Evolutionary conservation across 2,113 vertebrate genomes (phyloP).

Genomic region (Chrysemys picta): DNA sequence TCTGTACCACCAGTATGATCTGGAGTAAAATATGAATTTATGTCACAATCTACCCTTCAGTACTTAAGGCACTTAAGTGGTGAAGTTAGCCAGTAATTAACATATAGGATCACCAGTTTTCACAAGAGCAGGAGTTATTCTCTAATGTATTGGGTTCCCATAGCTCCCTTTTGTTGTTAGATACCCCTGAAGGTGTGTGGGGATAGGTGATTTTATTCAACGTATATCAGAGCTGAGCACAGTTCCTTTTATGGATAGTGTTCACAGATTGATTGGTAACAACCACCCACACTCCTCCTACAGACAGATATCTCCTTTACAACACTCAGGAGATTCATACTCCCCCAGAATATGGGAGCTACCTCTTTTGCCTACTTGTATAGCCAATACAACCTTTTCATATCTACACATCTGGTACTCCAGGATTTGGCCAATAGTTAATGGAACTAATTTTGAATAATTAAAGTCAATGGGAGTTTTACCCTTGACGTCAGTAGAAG

Average conservation of each 20-base stretch:
- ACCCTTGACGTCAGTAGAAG: neutral
- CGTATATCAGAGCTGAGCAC: neutral
- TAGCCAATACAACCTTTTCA: neutral
- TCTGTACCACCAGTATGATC: neutral
- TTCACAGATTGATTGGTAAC: neutral
- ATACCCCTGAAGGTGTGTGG: neutral
- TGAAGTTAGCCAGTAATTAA: neutral
- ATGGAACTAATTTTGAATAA: fast-evolving
- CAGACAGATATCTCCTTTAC: neutral
- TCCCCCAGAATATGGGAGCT: neutral
- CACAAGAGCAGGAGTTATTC: neutral
- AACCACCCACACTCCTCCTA: neutral
- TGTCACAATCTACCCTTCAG: no score
- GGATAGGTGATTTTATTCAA: neutral
- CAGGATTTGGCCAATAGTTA: neutral
- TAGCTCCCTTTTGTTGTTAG: neutral
- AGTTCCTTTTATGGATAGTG: neutral
- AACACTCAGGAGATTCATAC: neutral
- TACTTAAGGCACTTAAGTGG: neutral
- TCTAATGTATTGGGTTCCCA: neutral
- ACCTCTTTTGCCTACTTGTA: neutral
- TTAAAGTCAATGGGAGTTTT: neutral
- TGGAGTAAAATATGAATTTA: neutral
- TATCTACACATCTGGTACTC: neutral
- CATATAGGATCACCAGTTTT: neutral